Conservation (phyloP, 2,797 vertebrate genomes). For the Microctenopoma lineatum region DNA sequence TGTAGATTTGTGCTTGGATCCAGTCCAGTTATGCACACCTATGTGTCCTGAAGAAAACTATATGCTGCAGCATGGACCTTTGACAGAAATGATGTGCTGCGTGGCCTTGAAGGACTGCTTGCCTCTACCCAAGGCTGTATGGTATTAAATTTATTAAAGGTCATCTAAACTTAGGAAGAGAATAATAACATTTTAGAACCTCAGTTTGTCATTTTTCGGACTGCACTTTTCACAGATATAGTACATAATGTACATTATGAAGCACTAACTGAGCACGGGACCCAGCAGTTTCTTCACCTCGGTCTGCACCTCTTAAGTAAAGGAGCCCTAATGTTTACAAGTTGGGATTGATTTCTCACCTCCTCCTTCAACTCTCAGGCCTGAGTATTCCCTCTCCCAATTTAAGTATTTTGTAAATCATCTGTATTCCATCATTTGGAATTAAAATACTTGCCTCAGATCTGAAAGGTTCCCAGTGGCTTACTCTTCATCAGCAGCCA, state of each 20-base stretch:
- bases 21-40: slow-evolving; percentile 46
- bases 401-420: slow-evolving; percentile 63
- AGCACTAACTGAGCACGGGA: slow-evolving; percentile 60
- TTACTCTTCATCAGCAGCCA: slow-evolving; percentile 43
- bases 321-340: slow-evolving; percentile 75
- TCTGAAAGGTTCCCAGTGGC: slow-evolving; percentile 52
- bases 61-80: slow-evolving; percentile 59
- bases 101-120: slow-evolving; percentile 57
- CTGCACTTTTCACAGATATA: slow-evolving; percentile 39
- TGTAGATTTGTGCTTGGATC: slow-evolving; percentile 50
- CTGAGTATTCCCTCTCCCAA: slow-evolving; percentile 39
- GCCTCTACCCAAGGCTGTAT: slow-evolving; percentile 45
- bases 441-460: slow-evolving; percentile 41
- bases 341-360: slow-evolving; percentile 52
- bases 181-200: slow-evolving; percentile 25
- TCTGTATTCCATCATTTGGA: slow-evolving; percentile 44
- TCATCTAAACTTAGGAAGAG: slow-evolving; percentile 23
- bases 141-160: slow-evolving; percentile 47
- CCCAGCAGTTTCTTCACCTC: slow-evolving; percentile 42
- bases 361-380: slow-evolving; percentile 57
- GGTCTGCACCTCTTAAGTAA: slow-evolving; percentile 41
- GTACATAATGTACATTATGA: slow-evolving; percentile 48
- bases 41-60: slow-evolving; percentile 47
- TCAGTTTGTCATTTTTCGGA: background rate
- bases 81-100: slow-evolving; percentile 64